Conservation (phyloP, 92 coral and sea anemone species). For the Heliopora coerulea region DNA sequence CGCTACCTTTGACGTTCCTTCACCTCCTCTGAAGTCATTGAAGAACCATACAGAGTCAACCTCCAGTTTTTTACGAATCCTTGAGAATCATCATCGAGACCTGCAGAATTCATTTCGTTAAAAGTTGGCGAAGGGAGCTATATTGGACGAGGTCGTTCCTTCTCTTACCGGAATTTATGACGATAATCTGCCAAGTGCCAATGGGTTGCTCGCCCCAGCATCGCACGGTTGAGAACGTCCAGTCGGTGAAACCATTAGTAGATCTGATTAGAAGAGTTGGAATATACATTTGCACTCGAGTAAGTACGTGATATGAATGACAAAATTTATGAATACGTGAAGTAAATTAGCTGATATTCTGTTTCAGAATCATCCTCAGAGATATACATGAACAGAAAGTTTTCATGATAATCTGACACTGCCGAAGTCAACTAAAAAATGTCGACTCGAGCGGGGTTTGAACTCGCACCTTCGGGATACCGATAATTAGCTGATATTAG, state of each 20-base stretch:
- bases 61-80: slow-evolving; percentile 86
- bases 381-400: too few species aligned
- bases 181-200: slow-evolving; percentile 88
- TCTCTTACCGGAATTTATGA: slow-evolving; percentile 73
- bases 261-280: slow-evolving; percentile 49
- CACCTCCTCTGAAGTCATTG: slow-evolving; percentile 76
- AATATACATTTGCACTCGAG: too few species aligned
- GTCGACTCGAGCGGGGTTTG: too few species aligned
- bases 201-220: slow-evolving; percentile 97
- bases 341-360: too few species aligned
- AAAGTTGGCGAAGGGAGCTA: not conserved
- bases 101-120: slow-evolving; percentile 49
- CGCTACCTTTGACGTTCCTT: slow-evolving; percentile 66
- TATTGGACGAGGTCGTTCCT: not conserved
- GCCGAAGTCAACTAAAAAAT: too few species aligned
- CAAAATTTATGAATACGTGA: too few species aligned
- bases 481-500: too few species aligned
- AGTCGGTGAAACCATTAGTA: slow-evolving; percentile 87
- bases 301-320: too few species aligned
- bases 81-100: slow-evolving; percentile 66
- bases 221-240: slow-evolving; percentile 98
- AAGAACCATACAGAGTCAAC: slow-evolving; percentile 87
- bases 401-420: too few species aligned
- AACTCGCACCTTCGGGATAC: too few species aligned
- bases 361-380: too few species aligned